Conservation (phyloP, 2,113 vertebrate species). For the Saccopteryx leptura region DNA sequence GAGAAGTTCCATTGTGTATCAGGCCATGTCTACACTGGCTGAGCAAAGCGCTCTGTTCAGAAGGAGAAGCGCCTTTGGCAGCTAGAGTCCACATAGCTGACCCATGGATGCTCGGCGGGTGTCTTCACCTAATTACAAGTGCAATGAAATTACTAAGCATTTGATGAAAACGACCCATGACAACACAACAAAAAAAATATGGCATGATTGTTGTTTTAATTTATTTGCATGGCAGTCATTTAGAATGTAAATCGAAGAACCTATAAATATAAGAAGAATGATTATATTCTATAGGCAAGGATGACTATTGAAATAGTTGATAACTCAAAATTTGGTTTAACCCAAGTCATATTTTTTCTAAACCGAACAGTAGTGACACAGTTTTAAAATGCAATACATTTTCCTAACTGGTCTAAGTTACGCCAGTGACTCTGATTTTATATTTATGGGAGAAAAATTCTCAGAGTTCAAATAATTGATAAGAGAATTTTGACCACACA, state of each 20-base stretch:
- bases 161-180: constrained; percentile 45
- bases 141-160: constrained; percentile 3
- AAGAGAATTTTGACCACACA: not conserved
- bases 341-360: not conserved
- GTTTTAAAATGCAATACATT: not conserved
- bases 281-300: not conserved
- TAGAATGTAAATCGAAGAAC: not conserved
- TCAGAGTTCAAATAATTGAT: constrained; percentile 5
- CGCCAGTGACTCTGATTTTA: not conserved
- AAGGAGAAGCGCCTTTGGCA: constrained; percentile 86
- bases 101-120: constrained; percentile 46
- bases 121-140: constrained; percentile 63
- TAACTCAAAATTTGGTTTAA: not conserved
- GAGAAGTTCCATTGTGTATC: constrained; percentile 81
- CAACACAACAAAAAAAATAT: not conserved
- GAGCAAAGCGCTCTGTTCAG: constrained; percentile 85
- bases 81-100: constrained; percentile 87
- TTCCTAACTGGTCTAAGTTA: not conserved
- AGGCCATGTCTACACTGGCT: constrained; percentile 87
- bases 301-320: not conserved
- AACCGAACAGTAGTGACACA: not conserved
- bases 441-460: not conserved
- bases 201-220: not conserved
- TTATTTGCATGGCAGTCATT: not conserved
- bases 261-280: not conserved